Evolutionary conservation across 2,797 vertebrate genomes (phyloP), one percentile per base, ranked within the genome.

Genomic region (Anolis apletophallus): DNA sequence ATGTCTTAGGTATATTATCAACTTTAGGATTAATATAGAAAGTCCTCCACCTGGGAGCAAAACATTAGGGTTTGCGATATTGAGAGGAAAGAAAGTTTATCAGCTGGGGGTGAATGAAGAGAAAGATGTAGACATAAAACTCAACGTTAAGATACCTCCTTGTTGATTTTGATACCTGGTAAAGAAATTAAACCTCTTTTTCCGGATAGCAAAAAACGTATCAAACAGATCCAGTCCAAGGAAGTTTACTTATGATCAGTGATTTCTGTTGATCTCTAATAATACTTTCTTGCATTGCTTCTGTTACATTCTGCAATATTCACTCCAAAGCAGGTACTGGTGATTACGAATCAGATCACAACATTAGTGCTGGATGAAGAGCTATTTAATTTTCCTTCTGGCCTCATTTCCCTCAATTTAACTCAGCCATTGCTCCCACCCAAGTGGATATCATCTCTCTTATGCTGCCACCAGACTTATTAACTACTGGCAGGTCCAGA

Each of bases 91-190:
- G 54, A 26, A 36, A 50, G 46, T 84, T 80, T 7, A 61, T 50
- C 29, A 50, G 67, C 23, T 29, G 54, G 68, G 57, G 34, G 57
- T 72, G 34, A 72, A 1, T 71, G 36, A 77, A 54, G n/a, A 17
- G 32, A 32, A 71, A 85, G 55, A 71, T 80, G 29, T 72, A 34
- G 21, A 55, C 36, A 80, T 72, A 72, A 80, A 59, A 72, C 73
- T 14, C 57, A 52, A 72, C 32, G 34, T 72, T 84, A 84, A 77
- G 59, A 21, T 80, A 80, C 46, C 10, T n/a, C 55, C 32, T 72
- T 9, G 26, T 29, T 71, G 67, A 71, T 19, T 77, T n/a, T 40
- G 23, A 54, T 85, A 54, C 54, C 54, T 54, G 72, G 29, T 59
- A 57, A 52, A 83, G 14, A 73, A 29, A 83, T 73, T 59, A 83